phyloP scores from a whole-genome alignment of 1,140 invertebrate species.

The Platyscapa corneri region DNA sequence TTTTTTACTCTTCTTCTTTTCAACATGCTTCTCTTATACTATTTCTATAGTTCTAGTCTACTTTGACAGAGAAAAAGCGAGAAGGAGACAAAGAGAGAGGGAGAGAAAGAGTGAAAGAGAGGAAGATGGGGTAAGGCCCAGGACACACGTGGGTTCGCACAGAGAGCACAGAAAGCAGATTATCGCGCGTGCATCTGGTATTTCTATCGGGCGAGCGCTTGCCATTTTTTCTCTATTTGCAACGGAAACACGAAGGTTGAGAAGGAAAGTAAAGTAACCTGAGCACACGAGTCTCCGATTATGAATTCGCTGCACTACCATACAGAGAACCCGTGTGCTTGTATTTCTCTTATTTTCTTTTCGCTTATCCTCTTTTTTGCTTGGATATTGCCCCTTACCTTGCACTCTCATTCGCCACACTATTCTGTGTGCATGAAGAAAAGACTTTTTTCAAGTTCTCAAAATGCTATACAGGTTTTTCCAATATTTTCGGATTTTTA shows the following conservation, averaged over 20 bases:
- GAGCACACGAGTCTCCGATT: constrained; percentile 16
- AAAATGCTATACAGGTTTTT: neutral
- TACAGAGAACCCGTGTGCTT: neutral
- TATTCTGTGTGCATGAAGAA: neutral
- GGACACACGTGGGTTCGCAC: neutral
- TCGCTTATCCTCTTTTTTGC: neutral
- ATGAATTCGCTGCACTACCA: neutral
- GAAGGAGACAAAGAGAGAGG: neutral
- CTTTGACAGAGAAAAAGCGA: neutral
- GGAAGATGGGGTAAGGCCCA: neutral
- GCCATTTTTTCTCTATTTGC: constrained; percentile 15
- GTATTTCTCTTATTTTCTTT: neutral
- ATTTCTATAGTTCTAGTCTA: neutral
- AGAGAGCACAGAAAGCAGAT: neutral
- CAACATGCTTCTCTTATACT: neutral
- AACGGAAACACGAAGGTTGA: neutral
- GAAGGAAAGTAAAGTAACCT: neutral
- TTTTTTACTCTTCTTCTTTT: neutral
- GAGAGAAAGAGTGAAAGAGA: neutral
- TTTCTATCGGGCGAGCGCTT: constrained; percentile 15
- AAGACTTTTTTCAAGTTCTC: neutral
- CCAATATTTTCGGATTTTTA: constrained; percentile 3
- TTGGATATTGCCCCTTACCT: neutral
- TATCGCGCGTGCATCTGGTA: constrained; percentile 52
- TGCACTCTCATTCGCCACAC: neutral